Conservation (phyloP, 2,888 invertebrate genomes). For the Anticlea derivata region DNA sequence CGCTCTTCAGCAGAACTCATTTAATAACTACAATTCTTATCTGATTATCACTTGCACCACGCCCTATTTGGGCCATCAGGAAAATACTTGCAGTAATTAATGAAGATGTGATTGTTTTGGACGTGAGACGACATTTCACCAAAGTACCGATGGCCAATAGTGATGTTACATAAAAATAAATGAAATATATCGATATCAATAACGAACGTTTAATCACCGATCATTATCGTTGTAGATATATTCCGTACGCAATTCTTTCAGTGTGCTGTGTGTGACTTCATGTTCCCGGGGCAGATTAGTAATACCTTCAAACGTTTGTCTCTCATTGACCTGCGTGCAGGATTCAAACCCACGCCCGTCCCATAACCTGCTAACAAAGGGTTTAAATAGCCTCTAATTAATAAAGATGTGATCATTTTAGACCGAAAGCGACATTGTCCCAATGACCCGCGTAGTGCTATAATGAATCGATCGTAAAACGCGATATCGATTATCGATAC, state of each 20-base stretch:
- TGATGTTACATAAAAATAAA: neutral
- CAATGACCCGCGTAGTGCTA: conserved; percentile 53
- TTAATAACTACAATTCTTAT: conserved; percentile 38
- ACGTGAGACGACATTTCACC: conserved; percentile 55
- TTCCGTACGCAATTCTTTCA: too few species aligned
- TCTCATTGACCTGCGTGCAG: neutral
- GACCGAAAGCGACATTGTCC: conserved; percentile 57
- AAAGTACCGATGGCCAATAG: conserved; percentile 13
- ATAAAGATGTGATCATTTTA: conserved; percentile 77
- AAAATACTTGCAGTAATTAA: conserved; percentile 76
- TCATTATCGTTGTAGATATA: too few species aligned
- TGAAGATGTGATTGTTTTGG: conserved; percentile 77
- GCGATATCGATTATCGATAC: conserved; percentile 72
- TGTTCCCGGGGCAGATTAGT: too few species aligned
- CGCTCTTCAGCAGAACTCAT: conserved; percentile 28
- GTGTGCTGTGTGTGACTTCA: too few species aligned
- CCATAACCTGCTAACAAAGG: too few species aligned
- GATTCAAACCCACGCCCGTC: neutral
- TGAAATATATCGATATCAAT: conserved; percentile 14
- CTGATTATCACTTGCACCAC: conserved; percentile 45
- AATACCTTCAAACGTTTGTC: neutral
- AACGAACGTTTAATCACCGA: too few species aligned
- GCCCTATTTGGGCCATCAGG: conserved; percentile 48
- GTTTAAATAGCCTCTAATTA: conserved; percentile 54
- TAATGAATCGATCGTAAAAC: conserved; percentile 66